A percentile compares a stretch with the other conserved stretches of the same genome.
These are phyloP conservation scores for Pammene fasciana DNA, from an alignment of 2,888 invertebrate genomes.

Conservation along the genomic window DNA sequence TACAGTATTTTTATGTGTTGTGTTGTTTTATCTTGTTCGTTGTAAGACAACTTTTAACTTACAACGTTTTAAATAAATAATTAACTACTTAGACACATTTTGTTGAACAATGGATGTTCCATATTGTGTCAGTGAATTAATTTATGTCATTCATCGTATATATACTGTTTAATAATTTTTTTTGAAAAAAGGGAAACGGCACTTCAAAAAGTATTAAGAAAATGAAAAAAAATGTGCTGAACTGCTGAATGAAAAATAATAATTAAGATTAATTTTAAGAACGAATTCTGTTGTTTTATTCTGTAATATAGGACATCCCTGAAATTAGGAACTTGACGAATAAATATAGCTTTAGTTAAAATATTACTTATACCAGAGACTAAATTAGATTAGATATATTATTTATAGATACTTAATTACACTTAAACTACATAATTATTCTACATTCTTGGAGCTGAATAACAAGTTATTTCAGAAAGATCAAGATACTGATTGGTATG, in stretches of 20 bases:
- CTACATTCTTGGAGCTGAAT: too few species aligned
- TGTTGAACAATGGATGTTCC: slow-evolving; percentile 22
- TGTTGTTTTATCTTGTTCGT: slow-evolving; percentile 23
- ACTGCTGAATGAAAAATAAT: slow-evolving; percentile 64
- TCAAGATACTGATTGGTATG: too few species aligned
- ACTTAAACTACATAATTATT: too few species aligned
- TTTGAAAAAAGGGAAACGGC: slow-evolving; percentile 52
- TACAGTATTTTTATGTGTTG: slow-evolving; percentile 37
- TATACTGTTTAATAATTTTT: slow-evolving; percentile 48
- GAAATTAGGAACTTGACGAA: too few species aligned
- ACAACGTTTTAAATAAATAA: slow-evolving; percentile 16
- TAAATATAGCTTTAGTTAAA: too few species aligned
- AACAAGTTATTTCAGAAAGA: too few species aligned
- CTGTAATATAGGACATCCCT: slow-evolving; percentile 34
- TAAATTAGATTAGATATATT: too few species aligned
- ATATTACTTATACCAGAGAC: too few species aligned
- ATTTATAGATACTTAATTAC: too few species aligned
- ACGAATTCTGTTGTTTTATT: slow-evolving; percentile 67
- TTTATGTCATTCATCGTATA: slow-evolving; percentile 44
- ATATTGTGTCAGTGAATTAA: slow-evolving; percentile 25
- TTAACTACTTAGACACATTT: too few species aligned
- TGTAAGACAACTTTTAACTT: slow-evolving; percentile 12
- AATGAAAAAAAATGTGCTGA: slow-evolving; percentile 51
- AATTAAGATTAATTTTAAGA: slow-evolving; percentile 73
- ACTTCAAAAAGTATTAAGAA: slow-evolving; percentile 47